Evolutionary conservation across 1,140 invertebrate genomes (phyloP).

Genomic region (Periplaneta americana): DNA sequence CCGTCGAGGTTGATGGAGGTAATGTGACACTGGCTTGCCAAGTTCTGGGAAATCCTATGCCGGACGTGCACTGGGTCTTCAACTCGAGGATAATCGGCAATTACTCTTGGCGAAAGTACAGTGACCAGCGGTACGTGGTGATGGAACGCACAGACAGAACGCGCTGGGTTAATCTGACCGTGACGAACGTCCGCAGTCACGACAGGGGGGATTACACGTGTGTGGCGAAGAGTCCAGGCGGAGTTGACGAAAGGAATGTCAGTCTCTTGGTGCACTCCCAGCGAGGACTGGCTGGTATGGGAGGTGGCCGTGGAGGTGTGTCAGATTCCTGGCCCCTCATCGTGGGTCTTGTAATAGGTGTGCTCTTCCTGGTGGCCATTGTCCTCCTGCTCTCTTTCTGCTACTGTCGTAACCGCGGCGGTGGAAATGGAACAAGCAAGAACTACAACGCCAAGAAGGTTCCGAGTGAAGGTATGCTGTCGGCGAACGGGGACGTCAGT

Average conservation of each 20-base stretch:
- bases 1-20: constrained; percentile 34
- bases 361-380: constrained; percentile 50
- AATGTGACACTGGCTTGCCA: constrained; percentile 55
- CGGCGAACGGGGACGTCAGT: constrained; percentile 29
- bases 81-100: constrained; percentile 55
- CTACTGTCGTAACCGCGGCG: constrained; percentile 48
- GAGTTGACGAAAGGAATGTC: constrained; percentile 68
- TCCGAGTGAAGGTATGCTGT: constrained; percentile 8
- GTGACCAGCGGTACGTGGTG: constrained; percentile 26
- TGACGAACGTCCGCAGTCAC: constrained; percentile 57
- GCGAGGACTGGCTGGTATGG: constrained; percentile 1
- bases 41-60: constrained; percentile 67
- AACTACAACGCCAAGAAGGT: constrained; percentile 28
- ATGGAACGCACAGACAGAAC: constrained; percentile 30
- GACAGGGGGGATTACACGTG: constrained; percentile 89
- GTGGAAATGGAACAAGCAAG: constrained; percentile 42
- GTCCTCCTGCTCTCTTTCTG: constrained; percentile 58
- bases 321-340: constrained; percentile 41
- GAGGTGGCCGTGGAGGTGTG: constrained; percentile 17
- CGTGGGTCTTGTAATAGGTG: constrained; percentile 32
- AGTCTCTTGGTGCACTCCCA: constrained; percentile 49
- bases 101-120: constrained; percentile 40
- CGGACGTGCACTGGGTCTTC: constrained; percentile 68
- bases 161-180: constrained; percentile 72
- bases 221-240: constrained; percentile 77